These are phyloP conservation scores for Bemisia tabaci DNA, from an alignment of 1,140 invertebrate genomes.

Conservation along the genomic window DNA sequence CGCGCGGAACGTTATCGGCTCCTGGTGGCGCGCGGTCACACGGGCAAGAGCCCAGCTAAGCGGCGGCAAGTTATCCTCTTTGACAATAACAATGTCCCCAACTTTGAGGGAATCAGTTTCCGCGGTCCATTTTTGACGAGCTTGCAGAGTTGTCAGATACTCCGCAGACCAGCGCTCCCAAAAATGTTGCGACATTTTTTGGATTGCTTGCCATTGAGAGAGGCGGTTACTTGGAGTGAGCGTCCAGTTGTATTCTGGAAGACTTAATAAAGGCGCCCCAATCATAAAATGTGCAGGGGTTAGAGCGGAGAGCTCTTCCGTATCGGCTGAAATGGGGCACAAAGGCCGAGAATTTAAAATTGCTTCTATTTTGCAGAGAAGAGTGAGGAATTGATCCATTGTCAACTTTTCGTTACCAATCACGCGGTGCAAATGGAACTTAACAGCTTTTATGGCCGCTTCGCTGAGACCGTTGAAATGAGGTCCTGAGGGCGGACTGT, in stretches of 20 bases:
- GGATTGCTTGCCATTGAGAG: constrained; percentile 21
- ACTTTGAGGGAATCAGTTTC: constrained; percentile 7
- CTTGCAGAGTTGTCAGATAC: constrained; percentile 23
- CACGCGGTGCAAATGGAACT: constrained; percentile 25
- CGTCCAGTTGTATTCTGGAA: neutral
- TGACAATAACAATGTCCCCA: constrained; percentile 20
- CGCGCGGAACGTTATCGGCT: neutral
- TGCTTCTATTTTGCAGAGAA: neutral
- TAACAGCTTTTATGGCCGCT: constrained; percentile 24
- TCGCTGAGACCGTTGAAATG: constrained; percentile 29
- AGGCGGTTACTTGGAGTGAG: neutral
- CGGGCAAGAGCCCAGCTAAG: too few species aligned
- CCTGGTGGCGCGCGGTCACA: too few species aligned
- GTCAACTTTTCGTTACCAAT: constrained; percentile 13
- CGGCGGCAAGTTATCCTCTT: constrained; percentile 19
- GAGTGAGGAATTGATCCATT: neutral
- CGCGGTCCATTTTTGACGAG: constrained; percentile 21
- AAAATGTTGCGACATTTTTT: constrained; percentile 22
- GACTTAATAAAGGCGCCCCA: neutral
- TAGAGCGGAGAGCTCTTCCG: neutral
- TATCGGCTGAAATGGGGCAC: constrained; percentile 13
- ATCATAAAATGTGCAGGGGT: neutral
- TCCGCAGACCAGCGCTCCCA: constrained; percentile 24
- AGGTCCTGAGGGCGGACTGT: constrained; percentile 22
- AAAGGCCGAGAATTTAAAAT: constrained; percentile 2